phyloP scores from a whole-genome alignment of 2,797 vertebrate species.

The Geotrypetes seraphini region DNA sequence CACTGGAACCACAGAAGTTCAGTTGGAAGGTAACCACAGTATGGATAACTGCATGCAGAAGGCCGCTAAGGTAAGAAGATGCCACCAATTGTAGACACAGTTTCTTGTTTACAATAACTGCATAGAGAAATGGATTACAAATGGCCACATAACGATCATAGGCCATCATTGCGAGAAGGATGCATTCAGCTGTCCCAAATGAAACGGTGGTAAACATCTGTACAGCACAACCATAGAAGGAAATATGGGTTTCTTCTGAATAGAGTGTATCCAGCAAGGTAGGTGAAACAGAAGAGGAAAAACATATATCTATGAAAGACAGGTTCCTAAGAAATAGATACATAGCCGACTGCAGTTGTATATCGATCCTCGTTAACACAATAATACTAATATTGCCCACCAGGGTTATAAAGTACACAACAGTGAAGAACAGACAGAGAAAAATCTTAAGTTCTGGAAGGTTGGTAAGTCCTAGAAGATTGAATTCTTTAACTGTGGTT shows the following conservation, averaged over 20 bases:
- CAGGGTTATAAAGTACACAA: neutral
- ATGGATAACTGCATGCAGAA: neutral
- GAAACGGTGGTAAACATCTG: conserved; percentile 1
- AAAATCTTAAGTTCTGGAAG: too few relatives aligned
- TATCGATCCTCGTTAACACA: neutral
- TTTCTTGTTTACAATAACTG: neutral
- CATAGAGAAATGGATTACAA: neutral
- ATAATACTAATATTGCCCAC: neutral
- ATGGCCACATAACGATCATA: neutral
- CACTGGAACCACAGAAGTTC: neutral
- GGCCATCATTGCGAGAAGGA: neutral
- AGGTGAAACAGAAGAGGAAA: neutral
- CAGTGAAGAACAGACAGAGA: too few relatives aligned
- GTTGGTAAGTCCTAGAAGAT: too few relatives aligned
- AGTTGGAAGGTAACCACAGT: neutral
- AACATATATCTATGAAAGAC: conserved; percentile 5
- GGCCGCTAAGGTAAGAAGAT: conserved; percentile 1
- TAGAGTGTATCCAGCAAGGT: neutral
- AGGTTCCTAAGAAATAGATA: conserved; percentile 2
- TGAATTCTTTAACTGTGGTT: too few relatives aligned
- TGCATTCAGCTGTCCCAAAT: conserved; percentile 1
- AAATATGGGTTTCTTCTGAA: neutral
- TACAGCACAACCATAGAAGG: neutral
- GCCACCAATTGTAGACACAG: neutral
- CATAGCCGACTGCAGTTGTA: neutral